phyloP scores from a whole-genome alignment of 2,113 vertebrate genomes.

The Chinchilla lanigera region DNA sequence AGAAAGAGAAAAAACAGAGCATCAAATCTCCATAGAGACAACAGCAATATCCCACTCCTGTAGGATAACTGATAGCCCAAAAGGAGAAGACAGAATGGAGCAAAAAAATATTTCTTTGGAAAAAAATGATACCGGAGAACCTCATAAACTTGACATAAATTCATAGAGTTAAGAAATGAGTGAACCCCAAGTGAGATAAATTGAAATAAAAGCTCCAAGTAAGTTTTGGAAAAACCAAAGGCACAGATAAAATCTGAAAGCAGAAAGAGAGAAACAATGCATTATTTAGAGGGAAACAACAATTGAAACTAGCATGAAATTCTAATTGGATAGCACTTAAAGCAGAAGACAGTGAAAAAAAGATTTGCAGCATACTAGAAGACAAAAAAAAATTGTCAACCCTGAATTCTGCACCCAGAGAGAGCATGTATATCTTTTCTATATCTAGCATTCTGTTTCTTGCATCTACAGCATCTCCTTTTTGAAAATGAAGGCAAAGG shows the following conservation, averaged over 20 bases:
- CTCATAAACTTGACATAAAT: background rate
- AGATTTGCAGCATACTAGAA: background rate
- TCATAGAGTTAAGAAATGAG: background rate
- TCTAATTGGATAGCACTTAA: background rate
- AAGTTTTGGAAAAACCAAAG: background rate
- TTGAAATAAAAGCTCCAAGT: constrained; percentile 8
- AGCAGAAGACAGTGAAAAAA: background rate
- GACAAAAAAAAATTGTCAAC: background rate
- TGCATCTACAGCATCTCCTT: background rate
- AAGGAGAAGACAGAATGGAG: background rate
- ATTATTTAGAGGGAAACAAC: background rate
- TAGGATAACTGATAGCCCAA: background rate
- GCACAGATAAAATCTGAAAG: constrained; percentile 28
- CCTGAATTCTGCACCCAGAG: background rate
- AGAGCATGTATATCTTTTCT: background rate
- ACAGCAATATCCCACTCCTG: background rate
- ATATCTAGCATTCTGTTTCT: background rate
- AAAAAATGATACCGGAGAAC: constrained; percentile 19
- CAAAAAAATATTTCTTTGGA: background rate
- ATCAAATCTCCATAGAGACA: background rate
- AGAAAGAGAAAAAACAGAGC: background rate
- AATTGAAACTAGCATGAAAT: background rate
- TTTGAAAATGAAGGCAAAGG: background rate
- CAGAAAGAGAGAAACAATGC: constrained; percentile 7
- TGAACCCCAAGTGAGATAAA: background rate